Evolutionary conservation across 2,888 invertebrate species (phyloP), one percentile per base, ranked within the genome.

Genomic region (Oxyteleia sp.): DNA sequence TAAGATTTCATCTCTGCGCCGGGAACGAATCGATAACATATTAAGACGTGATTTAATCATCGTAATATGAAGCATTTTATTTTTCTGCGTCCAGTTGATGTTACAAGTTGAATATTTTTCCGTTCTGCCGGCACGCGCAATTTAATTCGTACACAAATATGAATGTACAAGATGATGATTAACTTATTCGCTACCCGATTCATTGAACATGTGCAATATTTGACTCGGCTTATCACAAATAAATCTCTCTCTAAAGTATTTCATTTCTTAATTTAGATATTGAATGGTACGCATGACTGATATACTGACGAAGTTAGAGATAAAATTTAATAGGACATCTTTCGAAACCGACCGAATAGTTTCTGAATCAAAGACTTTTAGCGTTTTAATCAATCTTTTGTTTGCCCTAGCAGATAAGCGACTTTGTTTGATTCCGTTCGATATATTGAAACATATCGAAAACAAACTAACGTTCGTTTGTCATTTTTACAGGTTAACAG

Each of bases 401-500:
- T 81, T 81, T 81, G 74, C 55, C 53, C 38, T 63, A 49, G 3
- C 0, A n/a, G 81, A 81, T 81, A 81, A 74, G 81, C 55, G n/a
- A 38, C 63, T 49, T 63, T 49, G 53, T 63, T 79, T 57, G 64
- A 79, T 64, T 79, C n/a, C 63, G 43, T 68, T 66, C 38, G 18
- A 66, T 63, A 63, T 1, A 4, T 29, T 18, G 43, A 59, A 76
- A 51, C 53, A 43, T 51, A 64, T 63, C 43, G 41, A 55, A 59
- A 68, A 68, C 38, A 68, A 45, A 43, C 23, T 15, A 41, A 15
- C 15, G 41, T 15, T 41, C 13, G 7, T 41, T 41, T 29, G 41
- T 55, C 57, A 13, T 51, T 57, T 69, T 92, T n/a, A 85, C 95
- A 98, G 98, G 97, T 98, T 81, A 97, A 97, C 93, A 96, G 99